phyloP scores from a whole-genome alignment of 2,888 invertebrate species.

The Rosalia funebris region DNA sequence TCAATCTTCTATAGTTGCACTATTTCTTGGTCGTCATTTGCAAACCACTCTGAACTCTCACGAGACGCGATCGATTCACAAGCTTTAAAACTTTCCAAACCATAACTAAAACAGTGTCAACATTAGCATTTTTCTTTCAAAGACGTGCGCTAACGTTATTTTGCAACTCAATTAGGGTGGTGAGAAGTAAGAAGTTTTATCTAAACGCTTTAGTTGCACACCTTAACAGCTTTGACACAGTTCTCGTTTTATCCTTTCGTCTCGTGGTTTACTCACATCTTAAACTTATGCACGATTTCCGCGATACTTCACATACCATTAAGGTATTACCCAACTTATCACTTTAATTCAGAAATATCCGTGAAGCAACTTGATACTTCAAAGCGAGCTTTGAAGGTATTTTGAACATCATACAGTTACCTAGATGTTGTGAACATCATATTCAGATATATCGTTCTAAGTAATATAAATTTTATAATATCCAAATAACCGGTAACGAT shows the following conservation, averaged over 20 bases:
- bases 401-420: too few relatives aligned
- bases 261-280: slow-evolving; percentile 16
- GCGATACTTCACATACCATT: slow-evolving; percentile 17
- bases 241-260: slow-evolving; percentile 28
- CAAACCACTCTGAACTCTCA: too few relatives aligned
- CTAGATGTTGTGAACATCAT: too few relatives aligned
- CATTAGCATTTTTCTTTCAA: slow-evolving; percentile 19
- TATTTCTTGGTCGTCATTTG: too few relatives aligned
- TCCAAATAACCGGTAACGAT: too few relatives aligned
- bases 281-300: slow-evolving; percentile 9
- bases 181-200: slow-evolving; percentile 29
- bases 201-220: slow-evolving; percentile 31
- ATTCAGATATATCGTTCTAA: too few relatives aligned
- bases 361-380: not conserved
- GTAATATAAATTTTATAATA: too few relatives aligned
- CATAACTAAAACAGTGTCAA: not conserved
- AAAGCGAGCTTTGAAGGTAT: not conserved
- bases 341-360: slow-evolving; percentile 25
- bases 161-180: slow-evolving; percentile 26
- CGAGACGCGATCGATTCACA: too few relatives aligned
- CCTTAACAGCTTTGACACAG: slow-evolving; percentile 30
- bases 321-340: slow-evolving; percentile 26
- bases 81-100: not conserved
- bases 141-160: slow-evolving; percentile 16
- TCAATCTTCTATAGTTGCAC: too few relatives aligned